Conservation (phyloP, 2,113 vertebrate genomes). For the Percina caprodes region DNA sequence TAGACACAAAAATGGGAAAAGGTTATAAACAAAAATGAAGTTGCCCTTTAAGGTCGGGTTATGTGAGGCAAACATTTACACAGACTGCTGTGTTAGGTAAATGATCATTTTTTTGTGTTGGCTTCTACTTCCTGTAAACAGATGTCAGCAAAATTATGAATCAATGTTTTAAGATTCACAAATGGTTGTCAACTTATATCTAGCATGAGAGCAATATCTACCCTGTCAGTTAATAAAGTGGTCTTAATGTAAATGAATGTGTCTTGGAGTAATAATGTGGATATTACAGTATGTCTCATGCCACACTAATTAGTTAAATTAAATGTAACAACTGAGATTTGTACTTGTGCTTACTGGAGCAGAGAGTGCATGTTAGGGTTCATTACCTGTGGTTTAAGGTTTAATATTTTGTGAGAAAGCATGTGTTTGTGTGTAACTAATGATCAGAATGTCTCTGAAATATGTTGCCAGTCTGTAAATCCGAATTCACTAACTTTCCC, state of each 20-base stretch:
- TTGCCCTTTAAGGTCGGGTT: not conserved
- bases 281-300: not conserved
- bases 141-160: not conserved
- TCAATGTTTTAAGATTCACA: not conserved
- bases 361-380: not conserved
- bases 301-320: not conserved
- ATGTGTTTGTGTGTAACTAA: not conserved
- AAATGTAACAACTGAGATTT: conserved; percentile 1
- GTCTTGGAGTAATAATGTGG: not conserved
- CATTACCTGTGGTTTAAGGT: conserved; percentile 2
- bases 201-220: not conserved
- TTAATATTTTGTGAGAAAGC: not conserved
- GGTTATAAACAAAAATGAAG: too few species aligned
- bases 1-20: too few species aligned
- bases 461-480: too few species aligned
- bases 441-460: not conserved
- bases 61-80: not conserved
- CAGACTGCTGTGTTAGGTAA: not conserved
- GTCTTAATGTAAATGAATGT: not conserved
- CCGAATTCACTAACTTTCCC: too few species aligned
- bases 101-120: too few species aligned
- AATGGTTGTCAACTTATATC: not conserved
- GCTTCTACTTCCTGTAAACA: not conserved
- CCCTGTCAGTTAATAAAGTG: not conserved
- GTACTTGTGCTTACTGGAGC: conserved; percentile 22